These are phyloP conservation scores for Chondrosia reniformis DNA, from an alignment of 37 sponge, comb jelly and placozoan genomes.

Conservation along the genomic window DNA sequence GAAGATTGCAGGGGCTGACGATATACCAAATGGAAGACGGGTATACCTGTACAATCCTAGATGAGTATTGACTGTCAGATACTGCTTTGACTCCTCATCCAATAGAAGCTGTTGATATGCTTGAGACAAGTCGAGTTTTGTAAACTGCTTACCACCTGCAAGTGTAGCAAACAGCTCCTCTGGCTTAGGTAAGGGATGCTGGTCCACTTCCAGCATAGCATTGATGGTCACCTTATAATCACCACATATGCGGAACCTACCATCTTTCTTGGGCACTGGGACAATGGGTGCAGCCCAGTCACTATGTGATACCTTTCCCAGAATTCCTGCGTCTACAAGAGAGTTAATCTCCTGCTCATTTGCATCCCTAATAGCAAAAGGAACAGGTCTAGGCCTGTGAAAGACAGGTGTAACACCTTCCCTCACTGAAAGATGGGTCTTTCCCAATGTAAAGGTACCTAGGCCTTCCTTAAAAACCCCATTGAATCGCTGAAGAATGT, in stretches of 20 bases:
- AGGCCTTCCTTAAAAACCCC: neutral
- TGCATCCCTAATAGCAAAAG: neutral
- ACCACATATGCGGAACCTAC: constrained; percentile 21
- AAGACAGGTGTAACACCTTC: neutral
- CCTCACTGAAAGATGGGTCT: neutral
- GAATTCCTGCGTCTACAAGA: neutral
- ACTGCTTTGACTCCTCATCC: neutral
- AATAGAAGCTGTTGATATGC: constrained; percentile 19
- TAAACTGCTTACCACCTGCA: constrained; percentile 20
- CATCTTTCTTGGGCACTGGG: constrained; percentile 27
- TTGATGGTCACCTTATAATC: constrained; percentile 32
- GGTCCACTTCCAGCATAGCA: constrained; percentile 5
- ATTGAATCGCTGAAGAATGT: neutral
- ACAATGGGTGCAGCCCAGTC: constrained; percentile 46
- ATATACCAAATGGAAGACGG: constrained; percentile 24
- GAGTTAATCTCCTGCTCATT: neutral
- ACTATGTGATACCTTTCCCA: constrained; percentile 11
- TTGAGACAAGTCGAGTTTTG: constrained; percentile 17
- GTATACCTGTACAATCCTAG: constrained; percentile 18
- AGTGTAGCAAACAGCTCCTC: constrained; percentile 27
- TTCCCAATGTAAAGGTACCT: neutral
- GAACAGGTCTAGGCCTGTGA: neutral
- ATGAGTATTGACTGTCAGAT: constrained; percentile 20
- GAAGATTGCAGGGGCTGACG: constrained; percentile 32
- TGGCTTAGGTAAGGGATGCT: constrained; percentile 24